A percentile compares a stretch with the other conserved stretches of the same genome.
phyloP scores from a whole-genome alignment of 23 tunicate species.

The Phallusia fumigata region DNA sequence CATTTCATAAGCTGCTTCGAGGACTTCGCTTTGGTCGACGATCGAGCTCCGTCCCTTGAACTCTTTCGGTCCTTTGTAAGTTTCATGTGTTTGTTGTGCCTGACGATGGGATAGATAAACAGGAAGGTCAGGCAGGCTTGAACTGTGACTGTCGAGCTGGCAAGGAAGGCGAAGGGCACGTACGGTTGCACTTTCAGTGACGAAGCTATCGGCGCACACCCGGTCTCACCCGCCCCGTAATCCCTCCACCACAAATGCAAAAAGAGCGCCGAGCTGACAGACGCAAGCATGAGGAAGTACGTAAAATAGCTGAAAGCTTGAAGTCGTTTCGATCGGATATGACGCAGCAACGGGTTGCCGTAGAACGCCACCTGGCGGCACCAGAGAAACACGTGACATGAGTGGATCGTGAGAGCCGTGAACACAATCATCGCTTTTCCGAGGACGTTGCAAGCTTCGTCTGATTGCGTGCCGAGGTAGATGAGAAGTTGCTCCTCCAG shows the following conservation, averaged over 20 bases:
- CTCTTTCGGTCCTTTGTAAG: neutral
- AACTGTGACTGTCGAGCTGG: conserved; percentile 53
- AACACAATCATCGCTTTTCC: conserved; percentile 44
- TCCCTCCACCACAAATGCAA: conserved; percentile 75
- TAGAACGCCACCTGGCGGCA: conserved; percentile 67
- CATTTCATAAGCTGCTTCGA: conserved; percentile 44
- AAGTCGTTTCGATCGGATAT: conserved; percentile 40
- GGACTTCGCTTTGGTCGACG: neutral
- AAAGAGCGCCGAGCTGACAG: conserved; percentile 31
- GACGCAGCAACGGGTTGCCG: conserved; percentile 44
- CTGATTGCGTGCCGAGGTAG: conserved; percentile 23
- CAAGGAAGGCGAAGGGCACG: conserved; percentile 52
- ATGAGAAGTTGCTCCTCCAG: conserved; percentile 37
- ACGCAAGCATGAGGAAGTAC: conserved; percentile 45
- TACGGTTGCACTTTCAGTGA: conserved; percentile 12
- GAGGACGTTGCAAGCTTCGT: conserved; percentile 48
- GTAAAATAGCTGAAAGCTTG: conserved; percentile 45
- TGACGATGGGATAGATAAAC: conserved; percentile 56
- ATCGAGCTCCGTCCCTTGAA: neutral
- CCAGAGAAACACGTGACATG: conserved; percentile 74
- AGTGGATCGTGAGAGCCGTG: conserved; percentile 57
- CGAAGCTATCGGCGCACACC: conserved; percentile 23
- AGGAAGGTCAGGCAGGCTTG: conserved; percentile 54
- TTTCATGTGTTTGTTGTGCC: conserved; percentile 47
- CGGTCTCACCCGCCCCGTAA: conserved; percentile 17